A percentile compares a stretch with the other conserved stretches of the same genome.
Conservation (phyloP, 2,888 invertebrate genomes). For the Acronicta leporina region DNA sequence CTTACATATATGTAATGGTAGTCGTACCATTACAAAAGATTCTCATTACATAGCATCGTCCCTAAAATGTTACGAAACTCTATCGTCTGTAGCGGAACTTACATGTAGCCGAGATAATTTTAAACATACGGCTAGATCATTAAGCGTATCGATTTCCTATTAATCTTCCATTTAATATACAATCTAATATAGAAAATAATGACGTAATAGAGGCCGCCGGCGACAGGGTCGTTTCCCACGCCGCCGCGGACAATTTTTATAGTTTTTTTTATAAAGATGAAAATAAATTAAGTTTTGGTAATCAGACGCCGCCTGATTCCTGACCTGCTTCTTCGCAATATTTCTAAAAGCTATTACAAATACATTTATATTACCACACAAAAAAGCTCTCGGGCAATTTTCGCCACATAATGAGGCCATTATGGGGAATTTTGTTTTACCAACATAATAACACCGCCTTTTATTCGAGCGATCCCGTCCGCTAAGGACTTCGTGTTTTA, state of each 20-base stretch:
- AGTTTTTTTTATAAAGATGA: constrained; percentile 79
- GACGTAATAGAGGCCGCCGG: constrained; percentile 88
- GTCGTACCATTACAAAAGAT: constrained; percentile 11
- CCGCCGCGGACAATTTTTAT: constrained; percentile 81
- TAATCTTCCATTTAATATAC: constrained; percentile 86
- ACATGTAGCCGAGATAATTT: constrained; percentile 53
- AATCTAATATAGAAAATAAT: constrained; percentile 89
- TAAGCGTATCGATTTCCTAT: constrained; percentile 85
- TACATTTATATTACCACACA: constrained; percentile 88
- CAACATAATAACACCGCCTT: constrained; percentile 88
- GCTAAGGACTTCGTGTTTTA: constrained; percentile 84
- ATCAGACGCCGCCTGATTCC: constrained; percentile 84
- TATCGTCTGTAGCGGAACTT: constrained; percentile 19
- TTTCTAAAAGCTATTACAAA: constrained; percentile 89
- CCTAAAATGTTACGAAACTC: constrained; percentile 20
- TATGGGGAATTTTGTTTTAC: constrained; percentile 89
- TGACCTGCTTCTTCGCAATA: constrained; percentile 87
- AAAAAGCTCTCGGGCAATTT: constrained; percentile 88
- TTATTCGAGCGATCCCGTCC: constrained; percentile 83
- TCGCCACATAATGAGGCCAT: constrained; percentile 89
- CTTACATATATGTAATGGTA: background rate
- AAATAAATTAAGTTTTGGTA: constrained; percentile 89
- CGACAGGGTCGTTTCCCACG: constrained; percentile 88
- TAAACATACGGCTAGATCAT: constrained; percentile 70
- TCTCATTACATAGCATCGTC: constrained; percentile 29